These are phyloP conservation scores for Zhuqinia jingwanae DNA, from an alignment of 2,888 invertebrate species.

Conservation along the genomic window DNA sequence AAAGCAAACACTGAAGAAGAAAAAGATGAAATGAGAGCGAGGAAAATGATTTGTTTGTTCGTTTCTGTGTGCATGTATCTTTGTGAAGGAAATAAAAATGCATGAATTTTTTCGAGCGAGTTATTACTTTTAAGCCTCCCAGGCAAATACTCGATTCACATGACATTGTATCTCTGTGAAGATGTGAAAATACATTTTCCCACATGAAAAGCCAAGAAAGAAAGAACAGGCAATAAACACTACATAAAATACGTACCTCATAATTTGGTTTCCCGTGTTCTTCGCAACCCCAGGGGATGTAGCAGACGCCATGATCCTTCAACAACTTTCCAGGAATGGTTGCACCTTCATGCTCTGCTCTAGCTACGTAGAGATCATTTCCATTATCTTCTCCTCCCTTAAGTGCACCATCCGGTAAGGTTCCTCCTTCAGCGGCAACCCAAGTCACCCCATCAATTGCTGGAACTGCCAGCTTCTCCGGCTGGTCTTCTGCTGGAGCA, in stretches of 20 bases:
- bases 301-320: constrained; percentile 86
- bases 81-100: neutral
- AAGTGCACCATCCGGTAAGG: constrained; percentile 76
- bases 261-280: constrained; percentile 87
- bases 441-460: constrained; percentile 75
- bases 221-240: neutral
- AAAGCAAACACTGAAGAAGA: no score
- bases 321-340: constrained; percentile 90
- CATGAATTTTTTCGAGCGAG: no score
- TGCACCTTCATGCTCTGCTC: constrained; percentile 87
- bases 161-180: no score
- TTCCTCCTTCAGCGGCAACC: constrained; percentile 74
- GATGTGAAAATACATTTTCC: no score
- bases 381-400: constrained; percentile 82
- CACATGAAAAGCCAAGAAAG: neutral
- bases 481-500: constrained; percentile 51
- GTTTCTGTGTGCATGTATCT: neutral
- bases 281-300: constrained; percentile 89
- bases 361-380: constrained; percentile 85
- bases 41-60: neutral
- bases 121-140: neutral
- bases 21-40: no score
- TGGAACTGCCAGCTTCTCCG: constrained; percentile 68
- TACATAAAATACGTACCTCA: constrained; percentile 85
- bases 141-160: no score